phyloP scores from a whole-genome alignment of 1,140 invertebrate species.

The Ceratitis capitata region DNA sequence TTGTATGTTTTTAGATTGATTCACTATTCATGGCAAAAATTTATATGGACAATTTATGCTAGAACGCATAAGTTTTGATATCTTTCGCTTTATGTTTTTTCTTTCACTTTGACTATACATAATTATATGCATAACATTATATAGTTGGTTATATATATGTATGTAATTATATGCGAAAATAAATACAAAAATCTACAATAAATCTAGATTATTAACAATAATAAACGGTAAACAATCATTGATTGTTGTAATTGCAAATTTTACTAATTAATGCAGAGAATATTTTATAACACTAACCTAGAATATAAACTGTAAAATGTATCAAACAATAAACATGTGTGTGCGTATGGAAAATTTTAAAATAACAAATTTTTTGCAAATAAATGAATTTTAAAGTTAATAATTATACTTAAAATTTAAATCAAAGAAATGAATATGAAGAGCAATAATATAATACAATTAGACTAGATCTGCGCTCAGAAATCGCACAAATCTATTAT shows the following conservation, averaged over 20 bases:
- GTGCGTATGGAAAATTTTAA: not conserved
- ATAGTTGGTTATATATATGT: too few species aligned
- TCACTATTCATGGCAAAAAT: constrained; percentile 19
- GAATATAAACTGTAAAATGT: not conserved
- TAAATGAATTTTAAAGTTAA: not conserved
- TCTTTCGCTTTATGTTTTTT: not conserved
- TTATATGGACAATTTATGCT: not conserved
- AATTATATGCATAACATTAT: constrained; percentile 16
- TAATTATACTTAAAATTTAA: not conserved
- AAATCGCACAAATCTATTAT: not conserved
- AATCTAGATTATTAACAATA: constrained; percentile 9
- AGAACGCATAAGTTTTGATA: not conserved
- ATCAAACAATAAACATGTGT: not conserved
- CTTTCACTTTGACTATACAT: not conserved
- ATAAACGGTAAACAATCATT: constrained; percentile 31
- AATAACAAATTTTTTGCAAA: not conserved
- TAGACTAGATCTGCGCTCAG: not conserved
- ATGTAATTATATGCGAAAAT: constrained; percentile 18
- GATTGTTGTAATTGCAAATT: constrained; percentile 17
- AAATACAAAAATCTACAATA: not conserved
- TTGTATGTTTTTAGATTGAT: not conserved
- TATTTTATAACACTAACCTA: not conserved
- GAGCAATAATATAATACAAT: constrained; percentile 22
- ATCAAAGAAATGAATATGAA: not conserved
- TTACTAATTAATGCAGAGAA: constrained; percentile 2